Base-by-base conservation (phyloP, 2,888 invertebrate species). In the Thumatha senex region DNA sequence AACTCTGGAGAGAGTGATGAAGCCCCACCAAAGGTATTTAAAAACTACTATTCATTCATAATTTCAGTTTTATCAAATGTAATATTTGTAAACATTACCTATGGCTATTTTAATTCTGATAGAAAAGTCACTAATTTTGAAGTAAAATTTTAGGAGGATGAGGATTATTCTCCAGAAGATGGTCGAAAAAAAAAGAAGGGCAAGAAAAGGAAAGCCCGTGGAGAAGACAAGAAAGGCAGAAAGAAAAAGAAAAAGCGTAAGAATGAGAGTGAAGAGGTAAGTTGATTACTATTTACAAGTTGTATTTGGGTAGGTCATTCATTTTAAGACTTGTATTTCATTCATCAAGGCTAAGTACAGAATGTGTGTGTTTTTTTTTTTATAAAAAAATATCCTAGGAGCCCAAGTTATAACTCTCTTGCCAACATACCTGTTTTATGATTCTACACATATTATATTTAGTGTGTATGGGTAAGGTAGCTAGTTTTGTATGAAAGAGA, bases 171-270 rank as follows among this genome's bases (percentile, higher is more conserved):
- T 60, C 96, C 95, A 48, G 97, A 97, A 77, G 96, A 96, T 86
- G 93, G 93, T 45, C 94, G 96, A 70, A 96, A 96, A 84, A 96
- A 97, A 89, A 98, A 98, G 79, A 98, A 98, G 74, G 98, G 97
- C 18, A 98, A 98, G 84, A 98, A 98, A 81, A 94, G 98, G 76
- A 98, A 98, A 92, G 96, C 96, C 47, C 94, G 95, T 70, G 96
- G 97, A 71, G 98, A 98, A 81, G 96, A 96, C 51, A 97, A 97
- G 83, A 98, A 97, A 78, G 97, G 97, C 64, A 97, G 97, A 82
- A 97, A 97, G 89, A 97, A 97, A 89, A 98, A 98, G 94, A 98
- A 97, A 92, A 97, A 97, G 93, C 95, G 96, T 84, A 97, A 97
- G 93, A 96, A 97, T 87, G 97, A 97, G 66, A 97, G 97, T 84